phyloP scores from a whole-genome alignment of 1,140 invertebrate species.

The Brachionus sp. region DNA sequence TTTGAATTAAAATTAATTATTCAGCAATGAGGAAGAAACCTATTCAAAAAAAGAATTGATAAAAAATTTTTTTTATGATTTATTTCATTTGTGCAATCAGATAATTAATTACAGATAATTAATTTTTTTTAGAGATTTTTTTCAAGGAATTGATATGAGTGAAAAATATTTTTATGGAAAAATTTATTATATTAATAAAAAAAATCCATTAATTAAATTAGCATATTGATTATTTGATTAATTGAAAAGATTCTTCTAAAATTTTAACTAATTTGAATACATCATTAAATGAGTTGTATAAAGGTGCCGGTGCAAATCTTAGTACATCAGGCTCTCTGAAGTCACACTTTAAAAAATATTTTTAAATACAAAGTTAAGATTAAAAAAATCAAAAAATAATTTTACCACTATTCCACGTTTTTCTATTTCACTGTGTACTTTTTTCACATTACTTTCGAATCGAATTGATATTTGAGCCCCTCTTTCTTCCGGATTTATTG shows the following conservation, averaged over 20 bases:
- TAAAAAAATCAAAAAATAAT: constrained; percentile 47
- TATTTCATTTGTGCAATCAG: too few relatives aligned
- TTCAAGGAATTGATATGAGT: not conserved
- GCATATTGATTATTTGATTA: not conserved
- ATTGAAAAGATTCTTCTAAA: constrained; percentile 49
- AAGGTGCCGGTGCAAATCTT: constrained; percentile 62
- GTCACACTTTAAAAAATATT: constrained; percentile 61
- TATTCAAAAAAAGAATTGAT: too few relatives aligned
- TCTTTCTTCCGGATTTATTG: constrained; percentile 61
- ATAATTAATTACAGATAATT: not conserved
- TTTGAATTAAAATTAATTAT: too few relatives aligned
- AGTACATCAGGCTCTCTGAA: constrained; percentile 63
- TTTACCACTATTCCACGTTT: constrained; percentile 63
- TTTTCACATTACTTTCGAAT: constrained; percentile 56
- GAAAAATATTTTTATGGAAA: not conserved
- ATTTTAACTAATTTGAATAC: constrained; percentile 57
- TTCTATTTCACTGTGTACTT: constrained; percentile 60
- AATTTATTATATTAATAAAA: not conserved
- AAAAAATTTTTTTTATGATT: too few relatives aligned
- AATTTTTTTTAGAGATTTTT: not conserved
- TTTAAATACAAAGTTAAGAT: not conserved
- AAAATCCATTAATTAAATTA: not conserved
- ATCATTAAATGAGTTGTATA: constrained; percentile 65
- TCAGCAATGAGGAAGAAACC: too few relatives aligned
- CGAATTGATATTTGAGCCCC: constrained; percentile 64